phyloP scores from a whole-genome alignment of 64 coral and sea anemone species.

The Stichodactyla mertensii region DNA sequence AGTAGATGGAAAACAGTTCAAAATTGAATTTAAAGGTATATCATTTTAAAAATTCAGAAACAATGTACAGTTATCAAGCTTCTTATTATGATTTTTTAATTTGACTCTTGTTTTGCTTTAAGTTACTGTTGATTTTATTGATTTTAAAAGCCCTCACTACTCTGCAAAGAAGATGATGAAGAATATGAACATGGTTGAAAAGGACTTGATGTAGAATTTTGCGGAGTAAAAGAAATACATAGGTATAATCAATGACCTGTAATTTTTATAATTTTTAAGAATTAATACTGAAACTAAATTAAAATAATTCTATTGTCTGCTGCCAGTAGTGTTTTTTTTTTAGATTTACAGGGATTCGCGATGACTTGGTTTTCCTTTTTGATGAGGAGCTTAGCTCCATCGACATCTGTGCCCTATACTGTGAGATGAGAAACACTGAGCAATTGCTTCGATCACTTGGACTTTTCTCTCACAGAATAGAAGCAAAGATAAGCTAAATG shows the following conservation, averaged over 20 bases:
- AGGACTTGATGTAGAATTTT: not conserved
- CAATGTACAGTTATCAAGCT: too few species aligned
- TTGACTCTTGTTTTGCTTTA: too few species aligned
- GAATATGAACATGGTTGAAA: not conserved
- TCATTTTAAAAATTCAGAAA: too few species aligned
- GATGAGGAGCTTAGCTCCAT: conserved; percentile 47
- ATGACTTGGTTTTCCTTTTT: conserved; percentile 57
- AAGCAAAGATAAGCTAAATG: not conserved
- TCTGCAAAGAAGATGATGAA: conserved; percentile 8
- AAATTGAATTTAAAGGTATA: too few species aligned
- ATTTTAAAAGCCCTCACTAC: not conserved
- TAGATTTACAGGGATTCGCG: conserved; percentile 51
- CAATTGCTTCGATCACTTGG: too few species aligned
- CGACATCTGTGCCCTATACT: conserved; percentile 51
- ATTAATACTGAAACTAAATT: too few species aligned
- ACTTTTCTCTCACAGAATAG: not conserved
- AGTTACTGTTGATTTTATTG: too few species aligned
- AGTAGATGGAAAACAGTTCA: too few species aligned
- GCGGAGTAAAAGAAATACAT: not conserved
- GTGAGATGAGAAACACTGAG: conserved; percentile 48
- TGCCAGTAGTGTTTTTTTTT: not conserved
- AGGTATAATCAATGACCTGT: too few species aligned
- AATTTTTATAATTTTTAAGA: too few species aligned
- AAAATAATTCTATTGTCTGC: not conserved
- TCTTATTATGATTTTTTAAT: too few species aligned